These are phyloP conservation scores for Chroicocephalus ridibundus DNA, from an alignment of 2,113 vertebrate species.

Conservation along the genomic window DNA sequence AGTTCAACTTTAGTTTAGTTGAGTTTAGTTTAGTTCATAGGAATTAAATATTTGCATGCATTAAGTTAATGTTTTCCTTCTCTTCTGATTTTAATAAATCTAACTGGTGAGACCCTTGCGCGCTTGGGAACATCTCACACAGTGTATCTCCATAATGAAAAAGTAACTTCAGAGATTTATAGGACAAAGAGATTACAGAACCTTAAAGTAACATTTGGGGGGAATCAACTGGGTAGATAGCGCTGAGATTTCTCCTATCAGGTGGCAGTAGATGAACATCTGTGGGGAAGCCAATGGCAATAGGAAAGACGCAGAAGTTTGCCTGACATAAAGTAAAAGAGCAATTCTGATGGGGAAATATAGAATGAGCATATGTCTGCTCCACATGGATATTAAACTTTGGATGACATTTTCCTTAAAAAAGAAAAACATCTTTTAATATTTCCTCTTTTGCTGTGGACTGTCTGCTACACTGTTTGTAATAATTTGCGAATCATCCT, in stretches of 20 bases:
- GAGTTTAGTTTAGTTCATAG: not conserved
- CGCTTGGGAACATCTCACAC: not conserved
- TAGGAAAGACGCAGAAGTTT: not conserved
- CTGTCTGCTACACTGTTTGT: not conserved
- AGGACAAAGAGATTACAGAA: not conserved
- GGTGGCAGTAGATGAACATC: not conserved
- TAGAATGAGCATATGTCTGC: not conserved
- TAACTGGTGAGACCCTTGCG: not conserved
- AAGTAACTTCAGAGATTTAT: not conserved
- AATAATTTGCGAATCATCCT: not conserved
- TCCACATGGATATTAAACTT: not conserved
- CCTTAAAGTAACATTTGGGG: not conserved
- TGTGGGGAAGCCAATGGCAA: not conserved
- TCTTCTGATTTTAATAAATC: not conserved
- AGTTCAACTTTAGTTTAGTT: not conserved
- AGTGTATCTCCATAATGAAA: not conserved
- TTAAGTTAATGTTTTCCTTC: not conserved
- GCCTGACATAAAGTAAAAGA: not conserved
- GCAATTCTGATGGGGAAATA: not conserved
- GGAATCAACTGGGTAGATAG: not conserved
- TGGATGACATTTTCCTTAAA: conserved; percentile 1
- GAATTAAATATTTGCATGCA: not conserved
- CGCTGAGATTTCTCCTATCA: not conserved
- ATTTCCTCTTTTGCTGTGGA: not conserved
- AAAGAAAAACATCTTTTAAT: not conserved